phyloP scores from a whole-genome alignment of 2,888 invertebrate species.

The Acanthococcus lagerstroemiae region DNA sequence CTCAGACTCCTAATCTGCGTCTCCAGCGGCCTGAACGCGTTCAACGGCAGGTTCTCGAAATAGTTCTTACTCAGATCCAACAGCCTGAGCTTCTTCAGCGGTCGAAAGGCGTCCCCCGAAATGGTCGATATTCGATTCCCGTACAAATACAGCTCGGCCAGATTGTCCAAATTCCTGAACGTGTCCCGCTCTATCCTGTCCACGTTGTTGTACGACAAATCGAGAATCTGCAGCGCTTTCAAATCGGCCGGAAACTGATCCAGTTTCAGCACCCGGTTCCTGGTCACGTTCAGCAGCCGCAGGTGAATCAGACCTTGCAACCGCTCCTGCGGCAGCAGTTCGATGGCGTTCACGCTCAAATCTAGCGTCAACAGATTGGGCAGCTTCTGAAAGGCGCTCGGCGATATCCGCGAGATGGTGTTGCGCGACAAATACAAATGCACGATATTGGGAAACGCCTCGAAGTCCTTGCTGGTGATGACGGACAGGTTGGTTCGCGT shows the following conservation, averaged over 20 bases:
- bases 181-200: slow-evolving; percentile 63
- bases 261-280: slow-evolving; percentile 67
- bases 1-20: slow-evolving; percentile 62
- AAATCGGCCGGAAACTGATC: slow-evolving; percentile 73
- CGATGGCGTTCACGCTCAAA: slow-evolving; percentile 70
- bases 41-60: slow-evolving; percentile 66
- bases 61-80: slow-evolving; percentile 76
- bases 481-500: slow-evolving; percentile 74
- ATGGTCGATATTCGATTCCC: slow-evolving; percentile 73
- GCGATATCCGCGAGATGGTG: slow-evolving; percentile 65
- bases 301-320: slow-evolving; percentile 66
- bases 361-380: slow-evolving; percentile 67
- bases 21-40: slow-evolving; percentile 66
- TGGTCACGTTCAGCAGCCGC: slow-evolving; percentile 67
- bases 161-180: slow-evolving; percentile 64
- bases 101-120: slow-evolving; percentile 62
- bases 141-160: slow-evolving; percentile 65
- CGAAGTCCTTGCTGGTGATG: slow-evolving; percentile 74
- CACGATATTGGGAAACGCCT: slow-evolving; percentile 66
- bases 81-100: slow-evolving; percentile 60
- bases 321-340: slow-evolving; percentile 71
- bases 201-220: slow-evolving; percentile 74
- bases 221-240: slow-evolving; percentile 64
- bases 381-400: slow-evolving; percentile 70
- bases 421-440: slow-evolving; percentile 64